Evolutionary conservation across 2,797 vertebrate species (phyloP), one percentile per base, ranked within the genome.

Genomic region (Paratrypauchen microcephalus): DNA sequence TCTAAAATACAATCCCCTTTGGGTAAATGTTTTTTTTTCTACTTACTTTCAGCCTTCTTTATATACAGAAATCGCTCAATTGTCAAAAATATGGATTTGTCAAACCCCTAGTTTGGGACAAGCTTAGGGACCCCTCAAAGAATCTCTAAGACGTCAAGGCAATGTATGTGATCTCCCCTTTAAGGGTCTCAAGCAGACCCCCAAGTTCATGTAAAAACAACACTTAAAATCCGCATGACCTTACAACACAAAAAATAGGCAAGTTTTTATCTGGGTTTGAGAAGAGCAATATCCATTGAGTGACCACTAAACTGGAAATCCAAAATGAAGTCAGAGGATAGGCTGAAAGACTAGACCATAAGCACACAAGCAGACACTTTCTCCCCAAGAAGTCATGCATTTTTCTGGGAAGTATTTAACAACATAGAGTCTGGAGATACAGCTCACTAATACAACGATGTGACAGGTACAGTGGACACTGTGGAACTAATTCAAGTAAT

Each of bases 61-160:
- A 98, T 98, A 93, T 97, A 98, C 95, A 97, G 94, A 96, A 96
- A 96, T 95, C 94, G 92, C 94, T 95, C 94, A 88, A 94, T 95
- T 96, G 95, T 95, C 96, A 97, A 98, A 94, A 98, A 97, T 96
- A 97, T 96, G 95, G 94, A 94, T 95, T 95, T 97, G 95, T 96
- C 96, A 96, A 95, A 95, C 96, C 95, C 94, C 94, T 87, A 88
- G 90, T 91, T 94, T 94, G 93, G 95, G 95, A 96, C 94, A 95
- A 95, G 94, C 95, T 95, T 95, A 92, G 95, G 95, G 95, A 95
- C 94, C 92, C 92, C 92, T 94, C 91, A 92, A 94, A 95, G 95
- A 95, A 94, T 92, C 91, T 93, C 91, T 90, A 95, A 94, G 94
- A 96, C 94, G 95, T 97, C 96, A 97, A 97, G 96, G 97, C 96